Evolutionary conservation across 2,113 vertebrate genomes (phyloP), one percentile per base, ranked within the genome.

Genomic region (Colinus virginianus): DNA sequence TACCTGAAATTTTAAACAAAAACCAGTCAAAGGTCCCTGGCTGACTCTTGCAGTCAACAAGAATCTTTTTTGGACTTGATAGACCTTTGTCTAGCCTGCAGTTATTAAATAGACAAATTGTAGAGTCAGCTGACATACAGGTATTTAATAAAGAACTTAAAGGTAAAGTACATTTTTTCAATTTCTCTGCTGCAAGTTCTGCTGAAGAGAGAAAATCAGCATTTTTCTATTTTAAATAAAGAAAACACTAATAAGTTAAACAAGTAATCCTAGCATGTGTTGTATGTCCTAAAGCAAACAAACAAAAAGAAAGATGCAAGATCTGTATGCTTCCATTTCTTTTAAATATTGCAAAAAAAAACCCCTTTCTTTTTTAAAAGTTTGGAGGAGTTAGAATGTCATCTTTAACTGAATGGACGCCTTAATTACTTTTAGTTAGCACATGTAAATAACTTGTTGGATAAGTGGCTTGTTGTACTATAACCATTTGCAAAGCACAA

Each of bases 1-100:
- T 94, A 96, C 81, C 91, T 92, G 90, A 98, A 97, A 97, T 91
- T 93, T 97, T 25, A 96, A 96, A 87, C 96, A 94, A 74, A 10
- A 81, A 7, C 0, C 43, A 53, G 25, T 70, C 38, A 80, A 77
- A 91, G n/a, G 34, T 51, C 17, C 12, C 26, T 59, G 21, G 28
- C 7, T 86, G 67, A 71, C 9, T 81, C 6, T 7, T 32, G 12
- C n/a, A 78, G 25, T 69, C 53, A 81, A 18, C 10, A 68, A 36
- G 19, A 59, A 55, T 64, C 40, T 71, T 86, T 84, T 40, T 59
- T 66, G 43, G 22, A 20, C 8, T 81, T 68, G 22, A 43, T 1
- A 63, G 69, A 80, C 4, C 6, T 84, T 87, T 76, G 49, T 46
- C 61, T 18, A 34, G 8, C 4, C 21, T 36, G 20, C 7, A 8